These are phyloP conservation scores for Malacoctenus gilli DNA, from an alignment of 2,797 vertebrate species.

Conservation along the genomic window DNA sequence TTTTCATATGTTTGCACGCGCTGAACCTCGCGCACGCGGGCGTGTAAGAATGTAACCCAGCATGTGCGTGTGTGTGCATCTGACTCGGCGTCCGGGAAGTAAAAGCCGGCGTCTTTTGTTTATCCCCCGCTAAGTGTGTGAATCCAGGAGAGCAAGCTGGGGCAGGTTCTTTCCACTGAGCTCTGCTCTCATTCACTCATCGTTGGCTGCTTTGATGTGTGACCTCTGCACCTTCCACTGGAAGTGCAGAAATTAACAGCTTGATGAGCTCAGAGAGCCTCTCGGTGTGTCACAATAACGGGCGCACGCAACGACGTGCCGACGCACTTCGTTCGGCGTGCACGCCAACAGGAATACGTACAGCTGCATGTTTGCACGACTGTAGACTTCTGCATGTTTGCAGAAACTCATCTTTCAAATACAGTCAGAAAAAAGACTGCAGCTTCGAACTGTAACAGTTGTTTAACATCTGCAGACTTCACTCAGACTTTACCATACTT, in stretches of 20 bases:
- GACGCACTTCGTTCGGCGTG: neutral
- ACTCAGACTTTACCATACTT: too few relatives aligned
- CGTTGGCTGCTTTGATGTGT: conserved; percentile 74
- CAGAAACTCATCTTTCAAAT: too few relatives aligned
- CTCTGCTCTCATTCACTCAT: conserved; percentile 70
- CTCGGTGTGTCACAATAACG: conserved; percentile 27
- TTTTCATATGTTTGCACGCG: neutral
- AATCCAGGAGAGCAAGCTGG: conserved; percentile 71
- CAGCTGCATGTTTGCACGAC: too few relatives aligned
- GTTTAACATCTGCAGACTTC: too few relatives aligned
- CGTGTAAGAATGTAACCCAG: neutral
- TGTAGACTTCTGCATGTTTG: too few relatives aligned
- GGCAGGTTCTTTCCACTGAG: conserved; percentile 66
- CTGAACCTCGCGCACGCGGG: neutral
- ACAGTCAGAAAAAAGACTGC: too few relatives aligned
- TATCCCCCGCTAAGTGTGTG: conserved; percentile 65
- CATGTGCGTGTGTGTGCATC: conserved; percentile 5
- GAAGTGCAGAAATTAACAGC: conserved; percentile 58
- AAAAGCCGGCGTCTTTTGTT: conserved; percentile 58
- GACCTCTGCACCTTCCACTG: conserved; percentile 64
- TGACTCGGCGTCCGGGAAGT: conserved; percentile 35
- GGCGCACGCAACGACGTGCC: neutral
- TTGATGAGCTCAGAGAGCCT: conserved; percentile 47
- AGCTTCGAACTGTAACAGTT: too few relatives aligned
- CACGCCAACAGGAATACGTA: conserved; percentile 2